A percentile compares a stretch with the other conserved stretches of the same genome.
These are phyloP conservation scores for Heterodera filipjevi DNA, from an alignment of 2,888 invertebrate species.

Conservation along the genomic window DNA sequence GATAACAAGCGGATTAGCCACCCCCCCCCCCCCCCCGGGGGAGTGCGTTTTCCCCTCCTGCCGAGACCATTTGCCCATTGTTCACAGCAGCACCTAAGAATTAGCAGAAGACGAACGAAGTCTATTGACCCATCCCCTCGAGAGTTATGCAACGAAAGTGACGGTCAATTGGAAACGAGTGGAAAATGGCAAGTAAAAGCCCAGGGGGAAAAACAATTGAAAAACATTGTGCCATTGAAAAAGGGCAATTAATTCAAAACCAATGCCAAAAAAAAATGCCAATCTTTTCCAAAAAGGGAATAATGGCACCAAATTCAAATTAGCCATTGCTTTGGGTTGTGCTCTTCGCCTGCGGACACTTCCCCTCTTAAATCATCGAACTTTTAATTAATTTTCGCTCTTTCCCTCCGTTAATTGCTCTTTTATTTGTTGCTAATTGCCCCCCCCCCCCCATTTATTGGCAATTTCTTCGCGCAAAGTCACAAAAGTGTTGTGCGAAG, in stretches of 20 bases:
- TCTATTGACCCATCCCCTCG: conserved; percentile 1
- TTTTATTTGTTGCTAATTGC: neutral
- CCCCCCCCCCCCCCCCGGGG: neutral
- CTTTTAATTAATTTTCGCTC: neutral
- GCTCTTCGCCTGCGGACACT: too few relatives aligned
- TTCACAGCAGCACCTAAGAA: neutral
- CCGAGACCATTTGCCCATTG: conserved; percentile 3
- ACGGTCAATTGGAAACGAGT: neutral
- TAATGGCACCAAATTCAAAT: too few relatives aligned
- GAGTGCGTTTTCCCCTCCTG: too few relatives aligned
- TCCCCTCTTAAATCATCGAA: neutral
- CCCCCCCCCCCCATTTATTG: neutral
- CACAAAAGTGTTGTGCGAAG: neutral
- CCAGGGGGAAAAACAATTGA: neutral
- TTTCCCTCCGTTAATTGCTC: neutral
- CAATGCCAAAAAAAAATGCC: conserved; percentile 6
- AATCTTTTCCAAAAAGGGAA: too few relatives aligned
- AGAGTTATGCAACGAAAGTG: neutral
- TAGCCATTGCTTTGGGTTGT: too few relatives aligned
- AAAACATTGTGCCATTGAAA: too few relatives aligned
- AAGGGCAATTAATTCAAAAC: too few relatives aligned
- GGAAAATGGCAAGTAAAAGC: neutral
- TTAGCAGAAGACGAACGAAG: neutral
- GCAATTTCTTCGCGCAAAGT: conserved; percentile 12
- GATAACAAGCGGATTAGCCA: neutral